phyloP scores from a whole-genome alignment of 2,888 invertebrate genomes.

The Escarpia spicata region DNA sequence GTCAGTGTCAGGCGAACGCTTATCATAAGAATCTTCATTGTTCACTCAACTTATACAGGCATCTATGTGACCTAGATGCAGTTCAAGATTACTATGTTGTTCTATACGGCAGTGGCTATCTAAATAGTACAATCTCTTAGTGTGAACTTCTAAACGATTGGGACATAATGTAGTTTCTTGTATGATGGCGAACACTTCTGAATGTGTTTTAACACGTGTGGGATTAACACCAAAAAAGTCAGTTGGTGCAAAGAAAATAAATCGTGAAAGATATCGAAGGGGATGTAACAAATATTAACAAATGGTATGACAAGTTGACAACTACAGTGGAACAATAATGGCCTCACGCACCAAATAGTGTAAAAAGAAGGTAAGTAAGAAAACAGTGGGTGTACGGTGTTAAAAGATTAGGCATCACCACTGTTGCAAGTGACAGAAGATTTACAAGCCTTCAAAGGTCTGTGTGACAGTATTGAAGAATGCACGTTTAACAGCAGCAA shows the following conservation, averaged over 20 bases:
- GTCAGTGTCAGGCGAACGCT: background rate
- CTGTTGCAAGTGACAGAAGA: too few relatives aligned
- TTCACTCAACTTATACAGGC: background rate
- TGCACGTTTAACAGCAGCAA: too few relatives aligned
- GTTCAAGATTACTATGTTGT: background rate
- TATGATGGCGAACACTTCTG: background rate
- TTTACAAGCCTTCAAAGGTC: too few relatives aligned
- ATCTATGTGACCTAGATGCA: background rate
- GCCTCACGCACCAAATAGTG: too few relatives aligned
- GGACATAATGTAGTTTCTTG: background rate
- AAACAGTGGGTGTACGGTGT: too few relatives aligned
- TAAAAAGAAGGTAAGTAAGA: too few relatives aligned
- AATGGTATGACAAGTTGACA: background rate
- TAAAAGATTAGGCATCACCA: too few relatives aligned
- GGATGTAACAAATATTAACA: background rate
- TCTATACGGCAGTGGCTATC: background rate
- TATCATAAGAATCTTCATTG: background rate
- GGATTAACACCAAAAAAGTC: background rate
- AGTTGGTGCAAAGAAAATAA: background rate
- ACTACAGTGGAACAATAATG: background rate
- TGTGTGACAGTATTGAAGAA: too few relatives aligned
- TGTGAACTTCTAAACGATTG: background rate
- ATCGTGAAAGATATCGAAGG: background rate
- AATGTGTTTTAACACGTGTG: background rate
- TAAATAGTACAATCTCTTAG: background rate